Evolutionary conservation across 2,113 vertebrate species (phyloP).

Genomic region (human): DNA sequence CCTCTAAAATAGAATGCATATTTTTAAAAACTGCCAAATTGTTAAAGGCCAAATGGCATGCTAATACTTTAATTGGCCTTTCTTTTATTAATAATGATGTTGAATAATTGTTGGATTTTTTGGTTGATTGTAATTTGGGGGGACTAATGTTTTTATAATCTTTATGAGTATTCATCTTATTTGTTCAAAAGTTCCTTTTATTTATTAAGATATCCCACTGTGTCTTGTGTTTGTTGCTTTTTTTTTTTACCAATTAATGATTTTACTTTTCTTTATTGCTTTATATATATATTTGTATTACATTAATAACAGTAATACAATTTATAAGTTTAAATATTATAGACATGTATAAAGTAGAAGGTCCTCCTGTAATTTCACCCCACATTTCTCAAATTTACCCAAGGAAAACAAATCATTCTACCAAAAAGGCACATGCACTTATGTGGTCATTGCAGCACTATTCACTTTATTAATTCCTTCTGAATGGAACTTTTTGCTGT

Average conservation of each 20-base stretch:
- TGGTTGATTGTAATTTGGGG: not conserved
- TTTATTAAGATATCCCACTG: not conserved
- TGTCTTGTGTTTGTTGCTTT: not conserved
- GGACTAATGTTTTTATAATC: not conserved
- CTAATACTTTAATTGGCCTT: not conserved
- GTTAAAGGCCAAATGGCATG: too few relatives aligned
- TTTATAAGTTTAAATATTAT: not conserved
- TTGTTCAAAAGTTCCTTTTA: not conserved
- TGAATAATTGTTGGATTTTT: not conserved
- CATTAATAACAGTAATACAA: not conserved
- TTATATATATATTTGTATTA: not conserved
- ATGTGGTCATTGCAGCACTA: too few relatives aligned
- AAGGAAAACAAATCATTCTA: too few relatives aligned
- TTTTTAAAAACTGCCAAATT: not conserved
- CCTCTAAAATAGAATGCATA: not conserved
- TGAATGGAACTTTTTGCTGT: too few relatives aligned
- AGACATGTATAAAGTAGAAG: not conserved
- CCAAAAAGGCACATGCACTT: too few relatives aligned
- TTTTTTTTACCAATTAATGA: not conserved
- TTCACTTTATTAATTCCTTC: too few relatives aligned
- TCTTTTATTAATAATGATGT: not conserved
- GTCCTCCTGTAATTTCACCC: not conserved
- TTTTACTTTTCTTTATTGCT: not conserved
- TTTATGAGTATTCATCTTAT: not conserved
- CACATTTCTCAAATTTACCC: not conserved